Percentiles rank a stretch among this genome's conserved stretches.
Evolutionary conservation across 2,888 invertebrate genomes (phyloP).

Genomic region (Rugalucina vietnamica): DNA sequence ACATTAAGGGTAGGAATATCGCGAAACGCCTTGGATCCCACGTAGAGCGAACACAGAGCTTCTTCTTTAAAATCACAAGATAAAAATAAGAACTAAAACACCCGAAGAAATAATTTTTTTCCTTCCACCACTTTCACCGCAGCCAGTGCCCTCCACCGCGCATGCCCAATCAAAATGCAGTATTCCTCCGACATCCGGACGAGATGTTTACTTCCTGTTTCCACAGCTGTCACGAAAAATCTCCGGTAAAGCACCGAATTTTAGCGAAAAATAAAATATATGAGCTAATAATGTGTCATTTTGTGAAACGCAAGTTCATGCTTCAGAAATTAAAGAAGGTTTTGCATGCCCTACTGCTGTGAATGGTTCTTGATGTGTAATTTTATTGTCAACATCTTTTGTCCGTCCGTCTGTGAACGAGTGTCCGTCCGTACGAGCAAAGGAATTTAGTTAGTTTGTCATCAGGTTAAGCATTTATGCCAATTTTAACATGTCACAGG

Average conservation of each 20-base stretch:
- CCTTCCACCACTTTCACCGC: too few species aligned
- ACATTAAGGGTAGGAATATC: too few species aligned
- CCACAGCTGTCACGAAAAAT: background rate
- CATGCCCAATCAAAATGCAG: too few species aligned
- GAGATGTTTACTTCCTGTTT: background rate
- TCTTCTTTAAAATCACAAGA: too few species aligned
- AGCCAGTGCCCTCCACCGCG: too few species aligned
- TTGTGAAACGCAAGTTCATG: background rate
- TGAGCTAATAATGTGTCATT: background rate
- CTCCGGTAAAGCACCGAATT: background rate
- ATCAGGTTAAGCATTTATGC: background rate
- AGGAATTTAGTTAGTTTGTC: background rate
- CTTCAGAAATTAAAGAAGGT: background rate
- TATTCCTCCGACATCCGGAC: background rate
- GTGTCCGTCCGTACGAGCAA: background rate
- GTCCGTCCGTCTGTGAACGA: background rate
- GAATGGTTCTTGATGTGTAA: background rate
- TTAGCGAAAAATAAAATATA: background rate
- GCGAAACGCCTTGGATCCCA: too few species aligned
- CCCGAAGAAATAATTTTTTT: too few species aligned
- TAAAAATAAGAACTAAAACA: too few species aligned
- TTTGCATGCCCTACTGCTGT: background rate
- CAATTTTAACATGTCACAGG: background rate
- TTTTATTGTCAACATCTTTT: background rate
- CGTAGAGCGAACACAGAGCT: too few species aligned